Percentiles rank a stretch among this genome's conserved stretches.
These are phyloP conservation scores for Trichoplusia ni DNA, from an alignment of 1,140 invertebrate genomes.

Conservation along the genomic window DNA sequence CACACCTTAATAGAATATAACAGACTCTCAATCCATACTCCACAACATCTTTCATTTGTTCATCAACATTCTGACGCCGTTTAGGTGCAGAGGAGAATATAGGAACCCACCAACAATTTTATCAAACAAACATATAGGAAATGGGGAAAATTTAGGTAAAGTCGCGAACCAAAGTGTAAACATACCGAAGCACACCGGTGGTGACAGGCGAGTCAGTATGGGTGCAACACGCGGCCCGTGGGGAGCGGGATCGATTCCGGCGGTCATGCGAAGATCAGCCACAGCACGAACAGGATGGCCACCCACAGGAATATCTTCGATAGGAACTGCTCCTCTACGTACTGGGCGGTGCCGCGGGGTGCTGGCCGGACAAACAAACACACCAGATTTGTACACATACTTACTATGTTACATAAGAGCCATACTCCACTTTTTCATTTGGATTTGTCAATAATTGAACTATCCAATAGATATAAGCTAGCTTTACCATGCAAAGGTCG, in stretches of 20 bases:
- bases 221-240: slow-evolving; percentile 3
- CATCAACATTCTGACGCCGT: too few relatives aligned
- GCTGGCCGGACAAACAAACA: slow-evolving; percentile 80
- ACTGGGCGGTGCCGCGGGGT: slow-evolving; percentile 91
- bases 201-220: slow-evolving; percentile 18
- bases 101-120: not conserved
- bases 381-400: not conserved
- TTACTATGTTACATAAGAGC: too few relatives aligned
- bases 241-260: not conserved
- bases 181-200: slow-evolving; percentile 19
- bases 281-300: slow-evolving; percentile 94
- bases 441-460: too few relatives aligned
- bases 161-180: slow-evolving; percentile 8
- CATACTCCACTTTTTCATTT: too few relatives aligned
- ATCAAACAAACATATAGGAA: slow-evolving; percentile 3
- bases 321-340: slow-evolving; percentile 95
- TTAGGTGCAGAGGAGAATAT: not conserved
- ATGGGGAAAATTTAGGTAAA: slow-evolving; percentile 9
- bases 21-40: not conserved
- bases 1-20: not conserved
- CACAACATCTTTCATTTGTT: too few relatives aligned
- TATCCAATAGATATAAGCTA: too few relatives aligned
- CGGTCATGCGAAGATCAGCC: slow-evolving; percentile 93
- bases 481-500: too few relatives aligned
- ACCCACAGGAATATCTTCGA: slow-evolving; percentile 97